These are phyloP conservation scores for Ochropacha duplaris DNA, from an alignment of 2,888 invertebrate species.

Conservation along the genomic window DNA sequence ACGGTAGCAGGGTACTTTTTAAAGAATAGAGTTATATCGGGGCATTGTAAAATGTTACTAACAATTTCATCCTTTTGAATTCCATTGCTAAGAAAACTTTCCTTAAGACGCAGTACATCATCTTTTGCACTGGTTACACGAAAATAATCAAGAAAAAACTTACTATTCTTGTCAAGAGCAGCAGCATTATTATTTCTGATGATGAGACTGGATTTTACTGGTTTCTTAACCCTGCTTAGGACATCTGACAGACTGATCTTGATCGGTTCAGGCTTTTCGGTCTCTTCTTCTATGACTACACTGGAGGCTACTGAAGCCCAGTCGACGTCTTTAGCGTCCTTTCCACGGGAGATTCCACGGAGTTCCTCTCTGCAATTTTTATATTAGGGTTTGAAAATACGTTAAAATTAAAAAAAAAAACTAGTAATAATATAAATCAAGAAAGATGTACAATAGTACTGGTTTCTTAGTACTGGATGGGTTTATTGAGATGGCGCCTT, in stretches of 20 bases:
- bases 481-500: too few relatives aligned
- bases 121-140: too few relatives aligned
- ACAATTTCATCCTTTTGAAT: too few relatives aligned
- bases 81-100: too few relatives aligned
- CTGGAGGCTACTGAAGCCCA: slow-evolving; percentile 91
- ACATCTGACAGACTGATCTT: slow-evolving; percentile 90
- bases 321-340: slow-evolving; percentile 92
- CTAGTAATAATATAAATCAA: too few relatives aligned
- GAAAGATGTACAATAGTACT: too few relatives aligned
- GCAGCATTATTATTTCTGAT: slow-evolving; percentile 79
- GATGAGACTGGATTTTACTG: slow-evolving; percentile 78
- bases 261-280: slow-evolving; percentile 88
- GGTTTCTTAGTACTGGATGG: too few relatives aligned
- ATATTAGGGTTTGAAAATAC: neutral
- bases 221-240: slow-evolving; percentile 86
- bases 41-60: too few relatives aligned
- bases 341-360: slow-evolving; percentile 91
- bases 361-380: slow-evolving; percentile 88
- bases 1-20: too few relatives aligned
- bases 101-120: too few relatives aligned
- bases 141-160: slow-evolving; percentile 37
- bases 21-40: too few relatives aligned
- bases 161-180: slow-evolving; percentile 84
- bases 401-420: too few relatives aligned
- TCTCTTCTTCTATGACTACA: slow-evolving; percentile 77